Conservation (phyloP, 2,797 vertebrate species). For the Notolepis coatsorum region DNA sequence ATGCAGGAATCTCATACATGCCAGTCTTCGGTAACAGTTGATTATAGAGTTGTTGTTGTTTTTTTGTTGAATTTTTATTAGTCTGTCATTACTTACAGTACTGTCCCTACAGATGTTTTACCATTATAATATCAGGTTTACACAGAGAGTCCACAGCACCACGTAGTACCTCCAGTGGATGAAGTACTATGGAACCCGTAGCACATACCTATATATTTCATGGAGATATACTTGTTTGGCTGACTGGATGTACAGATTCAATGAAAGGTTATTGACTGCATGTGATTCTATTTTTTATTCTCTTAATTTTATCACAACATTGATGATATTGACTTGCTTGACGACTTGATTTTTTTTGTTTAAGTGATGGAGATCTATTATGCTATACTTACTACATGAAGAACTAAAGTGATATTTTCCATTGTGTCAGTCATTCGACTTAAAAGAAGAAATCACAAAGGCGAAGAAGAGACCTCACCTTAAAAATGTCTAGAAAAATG, state of each 20-base stretch:
- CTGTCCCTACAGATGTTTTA: too few relatives aligned
- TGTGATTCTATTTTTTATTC: conserved; percentile 74
- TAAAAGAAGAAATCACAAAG: conserved; percentile 56
- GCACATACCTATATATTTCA: conserved; percentile 27
- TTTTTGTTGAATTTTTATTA: conserved; percentile 5
- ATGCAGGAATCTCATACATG: conserved; percentile 9
- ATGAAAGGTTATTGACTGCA: conserved; percentile 69
- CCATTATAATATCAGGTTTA: not conserved
- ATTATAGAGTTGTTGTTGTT: conserved; percentile 18
- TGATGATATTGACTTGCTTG: conserved; percentile 73
- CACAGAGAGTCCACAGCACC: not conserved
- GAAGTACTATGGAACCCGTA: conserved; percentile 2
- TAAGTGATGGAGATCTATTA: conserved; percentile 66
- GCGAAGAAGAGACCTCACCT: conserved; percentile 71
- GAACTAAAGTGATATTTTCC: conserved; percentile 55
- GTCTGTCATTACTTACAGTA: too few relatives aligned
- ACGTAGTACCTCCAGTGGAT: not conserved
- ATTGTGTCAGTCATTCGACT: conserved; percentile 65
- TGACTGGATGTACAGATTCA: conserved; percentile 62
- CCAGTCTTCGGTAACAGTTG: conserved; percentile 15
- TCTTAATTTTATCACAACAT: conserved; percentile 46
- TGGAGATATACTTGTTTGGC: conserved; percentile 28
- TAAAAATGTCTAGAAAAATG: conserved; percentile 66
- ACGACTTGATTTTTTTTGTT: conserved; percentile 75
- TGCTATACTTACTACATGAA: conserved; percentile 53